Evolutionary conservation across 2,797 vertebrate species (phyloP), one percentile per base, ranked within the genome.

Genomic region (Dermochelys coriacea): DNA sequence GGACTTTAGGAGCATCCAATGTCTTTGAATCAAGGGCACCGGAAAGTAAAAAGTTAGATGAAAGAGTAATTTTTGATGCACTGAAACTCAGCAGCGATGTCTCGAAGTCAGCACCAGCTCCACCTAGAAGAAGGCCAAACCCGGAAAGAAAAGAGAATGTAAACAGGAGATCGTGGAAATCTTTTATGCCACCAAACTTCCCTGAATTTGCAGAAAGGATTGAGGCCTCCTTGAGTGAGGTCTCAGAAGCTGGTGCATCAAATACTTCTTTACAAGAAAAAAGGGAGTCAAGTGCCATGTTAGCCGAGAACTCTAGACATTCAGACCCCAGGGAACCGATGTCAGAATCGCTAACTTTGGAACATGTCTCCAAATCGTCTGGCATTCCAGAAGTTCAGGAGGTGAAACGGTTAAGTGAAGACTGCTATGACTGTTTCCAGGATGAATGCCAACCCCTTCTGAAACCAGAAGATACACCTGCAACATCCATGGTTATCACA

Each of bases 101-200:
- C 89, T 98, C 99, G 95, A 99, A 99, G 41, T 97, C 98, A 2
- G 99, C 99, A 12, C 98, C 99, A 0, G 98, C 98, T 31, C 98
- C 98, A 0, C 98, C 98, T 0, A 97, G 98, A 90, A 97, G 98
- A 1, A 92, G 98, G 2, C 98, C 98, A 0, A 98, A 98, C 92
- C 92, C 98, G 0, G 98, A 98, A 86, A 98, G 97, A 93, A 99
- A 99, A 97, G 99, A 99, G 95, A 99, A 99, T 61, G 96, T 99
- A 75, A 99, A 99, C 96, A 98, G 99, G 15, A 98, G 99, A 15
- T 99, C 99, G 0, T 99, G 99, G 99, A 99, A 99, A 95, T 99
- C 99, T 15, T 99, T 99, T 86, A 99, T 99, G 99, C 99, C 99
- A 0, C 99, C 99, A 0, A 99, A 99, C 97, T 99, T 99, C 97